phyloP scores from a whole-genome alignment of 2,888 invertebrate species.

The Nephrotoma appendiculata region DNA sequence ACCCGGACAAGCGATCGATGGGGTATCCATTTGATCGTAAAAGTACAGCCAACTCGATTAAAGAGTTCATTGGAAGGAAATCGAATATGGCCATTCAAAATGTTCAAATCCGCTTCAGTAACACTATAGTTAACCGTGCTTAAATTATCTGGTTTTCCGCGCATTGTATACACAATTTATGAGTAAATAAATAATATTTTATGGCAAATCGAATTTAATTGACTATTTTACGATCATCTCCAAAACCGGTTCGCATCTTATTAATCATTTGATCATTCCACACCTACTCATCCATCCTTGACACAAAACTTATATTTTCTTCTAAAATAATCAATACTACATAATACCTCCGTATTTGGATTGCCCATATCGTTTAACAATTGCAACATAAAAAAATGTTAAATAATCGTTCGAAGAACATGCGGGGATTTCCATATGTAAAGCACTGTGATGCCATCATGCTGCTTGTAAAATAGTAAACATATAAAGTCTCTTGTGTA shows the following conservation, averaged over 20 bases:
- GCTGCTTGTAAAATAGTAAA: neutral
- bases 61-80: slow-evolving; percentile 40
- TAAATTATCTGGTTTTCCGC: neutral
- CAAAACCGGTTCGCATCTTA: neutral
- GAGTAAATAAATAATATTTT: neutral
- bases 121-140: slow-evolving; percentile 1
- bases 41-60: slow-evolving; percentile 35
- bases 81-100: slow-evolving; percentile 43
- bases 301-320: too few relatives aligned
- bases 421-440: neutral
- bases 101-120: neutral
- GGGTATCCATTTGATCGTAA: slow-evolving; percentile 50
- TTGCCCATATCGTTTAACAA: neutral
- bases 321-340: too few relatives aligned
- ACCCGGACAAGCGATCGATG: slow-evolving; percentile 61
- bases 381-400: neutral
- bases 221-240: neutral
- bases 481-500: neutral
- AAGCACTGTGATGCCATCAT: neutral
- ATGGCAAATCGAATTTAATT: neutral
- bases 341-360: too few relatives aligned
- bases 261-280: neutral
- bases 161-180: neutral
- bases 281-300: too few relatives aligned
- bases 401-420: neutral